Evolutionary conservation across 2,113 vertebrate species (phyloP).

Genomic region (Paralichthys olivaceus): DNA sequence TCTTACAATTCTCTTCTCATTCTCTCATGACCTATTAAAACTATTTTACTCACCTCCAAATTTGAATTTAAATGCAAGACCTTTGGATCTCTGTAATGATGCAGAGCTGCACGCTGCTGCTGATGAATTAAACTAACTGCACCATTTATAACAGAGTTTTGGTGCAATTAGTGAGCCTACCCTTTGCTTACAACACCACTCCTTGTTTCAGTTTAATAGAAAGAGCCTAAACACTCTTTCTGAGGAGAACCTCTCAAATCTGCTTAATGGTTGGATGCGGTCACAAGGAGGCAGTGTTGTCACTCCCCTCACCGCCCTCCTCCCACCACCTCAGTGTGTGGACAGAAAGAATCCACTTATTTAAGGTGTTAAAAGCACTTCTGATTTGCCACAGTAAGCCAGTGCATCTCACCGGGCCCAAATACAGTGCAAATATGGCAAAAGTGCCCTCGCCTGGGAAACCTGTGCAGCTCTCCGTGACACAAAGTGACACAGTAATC

Average conservation of each 20-base stretch:
- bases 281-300: conserved; percentile 80
- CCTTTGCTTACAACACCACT: conserved; percentile 8
- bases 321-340: not conserved
- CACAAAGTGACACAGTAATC: conserved; percentile 38
- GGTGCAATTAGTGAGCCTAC: not conserved
- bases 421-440: not conserved
- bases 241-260: not conserved
- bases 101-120: not conserved
- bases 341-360: not conserved
- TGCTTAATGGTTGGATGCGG: conserved; percentile 12
- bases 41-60: not conserved
- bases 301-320: conserved; percentile 48
- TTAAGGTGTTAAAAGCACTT: conserved; percentile 18
- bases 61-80: conserved; percentile 2
- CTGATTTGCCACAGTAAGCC: conserved; percentile 30
- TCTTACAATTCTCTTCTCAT: conserved; percentile 9
- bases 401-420: not conserved
- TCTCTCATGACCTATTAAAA: conserved; percentile 17
- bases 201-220: no score
- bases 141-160: conserved; percentile 18
- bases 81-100: not conserved
- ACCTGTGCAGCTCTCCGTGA: not conserved
- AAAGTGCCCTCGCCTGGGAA: not conserved
- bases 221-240: not conserved
- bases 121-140: conserved; percentile 16